Conservation (phyloP, 2,888 invertebrate genomes). For the Drosophila paucipuncta region DNA sequence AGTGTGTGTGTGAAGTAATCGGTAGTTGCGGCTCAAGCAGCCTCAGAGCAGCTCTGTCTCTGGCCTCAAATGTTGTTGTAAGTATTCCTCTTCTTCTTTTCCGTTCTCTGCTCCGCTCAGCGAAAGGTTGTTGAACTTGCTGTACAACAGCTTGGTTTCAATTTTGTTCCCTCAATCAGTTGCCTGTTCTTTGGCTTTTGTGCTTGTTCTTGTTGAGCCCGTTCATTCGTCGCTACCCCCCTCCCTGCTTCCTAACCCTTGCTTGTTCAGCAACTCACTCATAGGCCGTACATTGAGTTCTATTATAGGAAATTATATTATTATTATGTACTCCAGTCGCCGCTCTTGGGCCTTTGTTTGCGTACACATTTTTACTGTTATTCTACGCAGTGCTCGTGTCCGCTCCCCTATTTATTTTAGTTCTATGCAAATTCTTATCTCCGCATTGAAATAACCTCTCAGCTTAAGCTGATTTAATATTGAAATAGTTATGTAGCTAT, state of each 20-base stretch:
- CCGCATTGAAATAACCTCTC: slow-evolving; percentile 11
- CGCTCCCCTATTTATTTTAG: slow-evolving; percentile 1
- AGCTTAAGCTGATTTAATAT: not conserved
- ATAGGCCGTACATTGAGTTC: slow-evolving; percentile 55
- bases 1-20: slow-evolving; percentile 67
- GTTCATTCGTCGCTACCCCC: slow-evolving; percentile 10
- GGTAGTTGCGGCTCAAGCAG: slow-evolving; percentile 65
- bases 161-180: slow-evolving; percentile 77
- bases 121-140: slow-evolving; percentile 74
- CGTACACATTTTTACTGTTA: slow-evolving; percentile 69
- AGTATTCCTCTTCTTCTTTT: slow-evolving; percentile 44
- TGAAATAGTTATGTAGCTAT: not conserved
- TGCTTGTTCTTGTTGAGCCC: slow-evolving; percentile 49
- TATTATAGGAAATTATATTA: slow-evolving; percentile 80
- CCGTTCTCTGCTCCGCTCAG: slow-evolving; percentile 20
- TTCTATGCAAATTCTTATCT: slow-evolving; percentile 42
- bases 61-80: slow-evolving; percentile 67
- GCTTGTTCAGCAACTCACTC: not conserved
- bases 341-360: slow-evolving; percentile 52
- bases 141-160: slow-evolving; percentile 59
- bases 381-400: slow-evolving; percentile 31
- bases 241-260: not conserved
- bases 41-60: slow-evolving; percentile 38
- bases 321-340: slow-evolving; percentile 74
- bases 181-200: slow-evolving; percentile 64